Base-by-base conservation (phyloP, 2,888 invertebrate genomes). In the Sinodicranocentrus sp. region DNA sequence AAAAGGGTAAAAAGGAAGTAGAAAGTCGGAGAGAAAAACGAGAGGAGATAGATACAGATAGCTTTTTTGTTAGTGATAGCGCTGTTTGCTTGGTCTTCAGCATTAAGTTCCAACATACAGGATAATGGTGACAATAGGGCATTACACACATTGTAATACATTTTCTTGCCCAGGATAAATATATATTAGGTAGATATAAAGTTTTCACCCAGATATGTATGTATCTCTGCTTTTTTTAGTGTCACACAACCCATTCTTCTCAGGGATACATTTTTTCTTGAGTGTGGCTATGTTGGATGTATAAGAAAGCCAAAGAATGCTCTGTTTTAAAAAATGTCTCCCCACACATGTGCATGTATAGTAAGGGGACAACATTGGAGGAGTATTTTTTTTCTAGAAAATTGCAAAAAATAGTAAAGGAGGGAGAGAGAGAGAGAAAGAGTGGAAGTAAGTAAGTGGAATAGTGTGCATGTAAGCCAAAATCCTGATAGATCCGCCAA, bases 401-500 rank as follows among this genome's bases (percentile, higher is more conserved):
- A 63, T 63, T 63, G 33, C 63, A 63, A 33, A 17, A 59, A 72
- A 59, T 54, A n/a, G 70, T 33, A 13, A 19, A 33, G 21, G 28
- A 17, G 48, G 48, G 48, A 48, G 48, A 15, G 26, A 19, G 13
- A 26, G 15, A 21, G 57, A 21, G 54, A 19, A 59, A n/a, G 23
- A 33, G 71, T 39, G 21, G 43, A 15, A 43, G 43, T 48, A 52
- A 19, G 52, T 52, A 57, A 54, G 70, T 54, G 54, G 33, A 26
- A 70, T 33, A 71, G 39, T 71, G 71, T 33, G 57, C 57, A 71
- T 70, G 57, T 61, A 72, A 48, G 73, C 73, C 61, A 75, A 75
- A 73, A 75, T 63, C 52, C 52, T 75, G 63, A 73, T 73, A 59
- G 72, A 63, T 63, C 75, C 63, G 63, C 28, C 48, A 72, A 59